A percentile compares a stretch with the other conserved stretches of the same genome.
Evolutionary conservation across 2,888 invertebrate species (phyloP).

Genomic region (Temnothorax unifasciatus): DNA sequence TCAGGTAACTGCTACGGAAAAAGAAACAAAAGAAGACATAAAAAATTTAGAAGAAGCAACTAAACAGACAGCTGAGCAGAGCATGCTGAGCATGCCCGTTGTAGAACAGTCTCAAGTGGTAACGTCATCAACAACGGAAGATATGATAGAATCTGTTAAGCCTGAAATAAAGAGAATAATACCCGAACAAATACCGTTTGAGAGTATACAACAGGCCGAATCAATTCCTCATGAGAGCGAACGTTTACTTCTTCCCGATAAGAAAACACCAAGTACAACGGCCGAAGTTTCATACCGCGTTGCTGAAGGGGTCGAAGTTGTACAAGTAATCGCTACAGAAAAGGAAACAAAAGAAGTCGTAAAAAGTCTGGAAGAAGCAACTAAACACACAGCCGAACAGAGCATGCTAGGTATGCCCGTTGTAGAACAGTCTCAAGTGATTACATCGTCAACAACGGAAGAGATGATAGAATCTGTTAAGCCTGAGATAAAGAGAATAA

Average conservation of each 20-base stretch:
- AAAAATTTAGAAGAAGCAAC: too few relatives aligned
- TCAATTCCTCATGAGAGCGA: conserved; percentile 24
- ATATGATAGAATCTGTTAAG: conserved; percentile 74
- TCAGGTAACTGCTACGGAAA: background rate
- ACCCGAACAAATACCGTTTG: conserved; percentile 72
- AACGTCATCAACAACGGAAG: conserved; percentile 76
- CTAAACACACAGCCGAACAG: conserved; percentile 78
- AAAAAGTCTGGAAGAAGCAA: too few relatives aligned
- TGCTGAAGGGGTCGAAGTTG: conserved; percentile 14
- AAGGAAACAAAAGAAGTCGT: background rate
- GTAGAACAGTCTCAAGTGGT: conserved; percentile 39
- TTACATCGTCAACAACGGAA: conserved; percentile 75
- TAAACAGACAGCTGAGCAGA: conserved; percentile 79
- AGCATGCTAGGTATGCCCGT: conserved; percentile 76
- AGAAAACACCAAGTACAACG: background rate
- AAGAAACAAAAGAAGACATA: background rate
- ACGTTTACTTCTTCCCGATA: background rate
- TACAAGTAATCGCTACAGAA: background rate
- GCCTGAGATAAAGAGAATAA: conserved; percentile 81
- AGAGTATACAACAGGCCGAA: conserved; percentile 5
- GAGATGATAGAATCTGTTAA: conserved; percentile 74
- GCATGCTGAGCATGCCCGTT: conserved; percentile 75
- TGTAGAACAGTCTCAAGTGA: background rate
- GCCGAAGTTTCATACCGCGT: background rate
- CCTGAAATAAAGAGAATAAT: conserved; percentile 74